Conservation (phyloP, 2,797 vertebrate genomes). For the Chiloscyllium punctatum region DNA sequence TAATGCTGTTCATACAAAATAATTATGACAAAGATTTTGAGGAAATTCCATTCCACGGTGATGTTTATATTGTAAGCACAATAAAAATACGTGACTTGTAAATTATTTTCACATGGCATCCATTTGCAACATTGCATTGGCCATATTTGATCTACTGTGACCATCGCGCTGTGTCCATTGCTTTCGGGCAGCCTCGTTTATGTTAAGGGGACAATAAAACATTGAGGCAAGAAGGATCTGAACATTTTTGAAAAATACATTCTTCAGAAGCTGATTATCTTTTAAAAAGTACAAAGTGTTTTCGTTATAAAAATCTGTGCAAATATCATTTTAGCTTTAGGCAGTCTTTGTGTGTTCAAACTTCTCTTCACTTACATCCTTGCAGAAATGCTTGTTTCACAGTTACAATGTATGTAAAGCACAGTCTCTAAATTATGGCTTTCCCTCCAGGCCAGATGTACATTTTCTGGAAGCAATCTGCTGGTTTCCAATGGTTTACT, state of each 20-base stretch:
- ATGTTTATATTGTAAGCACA: neutral
- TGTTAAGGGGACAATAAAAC: neutral
- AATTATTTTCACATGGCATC: neutral
- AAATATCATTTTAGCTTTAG: neutral
- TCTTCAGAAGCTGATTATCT: neutral
- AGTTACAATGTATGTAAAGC: conserved; percentile 30
- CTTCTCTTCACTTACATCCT: neutral
- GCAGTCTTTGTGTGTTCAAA: neutral
- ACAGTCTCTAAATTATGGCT: conserved; percentile 33
- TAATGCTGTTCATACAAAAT: neutral
- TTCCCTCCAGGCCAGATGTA: conserved; percentile 75
- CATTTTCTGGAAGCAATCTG: conserved; percentile 87
- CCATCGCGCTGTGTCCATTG: neutral
- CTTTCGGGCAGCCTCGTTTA: neutral
- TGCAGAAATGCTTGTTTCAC: neutral
- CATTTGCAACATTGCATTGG: neutral
- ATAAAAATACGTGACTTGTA: neutral
- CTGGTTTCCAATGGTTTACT: conserved; percentile 89
- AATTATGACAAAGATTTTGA: neutral
- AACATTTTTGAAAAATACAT: neutral
- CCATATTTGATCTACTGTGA: neutral
- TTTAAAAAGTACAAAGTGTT: neutral
- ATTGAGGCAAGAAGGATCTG: neutral
- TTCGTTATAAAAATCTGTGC: neutral
- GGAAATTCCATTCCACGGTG: neutral